These are phyloP conservation scores for Anastatus disparis DNA, from an alignment of 1,140 invertebrate genomes.

Conservation along the genomic window DNA sequence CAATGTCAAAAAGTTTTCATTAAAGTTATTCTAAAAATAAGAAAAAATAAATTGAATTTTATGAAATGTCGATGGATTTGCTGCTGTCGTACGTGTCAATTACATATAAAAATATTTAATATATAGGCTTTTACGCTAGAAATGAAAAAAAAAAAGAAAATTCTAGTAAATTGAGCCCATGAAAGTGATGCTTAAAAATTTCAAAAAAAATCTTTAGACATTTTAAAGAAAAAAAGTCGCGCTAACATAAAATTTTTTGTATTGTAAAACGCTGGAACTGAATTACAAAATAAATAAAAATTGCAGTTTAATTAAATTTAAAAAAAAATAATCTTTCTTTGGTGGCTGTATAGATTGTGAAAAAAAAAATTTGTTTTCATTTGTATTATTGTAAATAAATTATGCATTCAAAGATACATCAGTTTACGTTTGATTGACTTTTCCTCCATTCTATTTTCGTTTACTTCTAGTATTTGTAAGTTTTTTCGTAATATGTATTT, in stretches of 20 bases:
- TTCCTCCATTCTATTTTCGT: no score
- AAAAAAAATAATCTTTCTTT: neutral
- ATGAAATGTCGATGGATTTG: constrained; percentile 9
- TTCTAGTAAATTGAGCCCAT: neutral
- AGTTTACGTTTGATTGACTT: no score
- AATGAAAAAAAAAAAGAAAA: neutral
- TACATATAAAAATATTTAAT: constrained; percentile 14
- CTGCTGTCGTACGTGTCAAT: constrained; percentile 21
- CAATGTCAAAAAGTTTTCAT: neutral
- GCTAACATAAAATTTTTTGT: constrained; percentile 14
- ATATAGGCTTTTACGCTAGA: constrained; percentile 15
- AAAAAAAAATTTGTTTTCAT: neutral
- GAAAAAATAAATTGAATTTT: no score
- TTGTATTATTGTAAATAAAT: constrained; percentile 10
- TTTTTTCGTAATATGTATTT: no score
- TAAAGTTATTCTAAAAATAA: neutral
- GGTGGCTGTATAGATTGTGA: neutral
- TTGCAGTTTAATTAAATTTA: neutral
- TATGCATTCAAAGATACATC: constrained; percentile 10
- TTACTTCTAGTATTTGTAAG: no score
- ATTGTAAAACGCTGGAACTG: constrained; percentile 14
- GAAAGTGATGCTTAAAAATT: neutral
- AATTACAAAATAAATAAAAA: neutral
- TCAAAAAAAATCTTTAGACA: neutral
- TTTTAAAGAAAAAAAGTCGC: neutral